Conservation (phyloP, 2,113 vertebrate genomes). For the Lagenorhynchus albirostris region DNA sequence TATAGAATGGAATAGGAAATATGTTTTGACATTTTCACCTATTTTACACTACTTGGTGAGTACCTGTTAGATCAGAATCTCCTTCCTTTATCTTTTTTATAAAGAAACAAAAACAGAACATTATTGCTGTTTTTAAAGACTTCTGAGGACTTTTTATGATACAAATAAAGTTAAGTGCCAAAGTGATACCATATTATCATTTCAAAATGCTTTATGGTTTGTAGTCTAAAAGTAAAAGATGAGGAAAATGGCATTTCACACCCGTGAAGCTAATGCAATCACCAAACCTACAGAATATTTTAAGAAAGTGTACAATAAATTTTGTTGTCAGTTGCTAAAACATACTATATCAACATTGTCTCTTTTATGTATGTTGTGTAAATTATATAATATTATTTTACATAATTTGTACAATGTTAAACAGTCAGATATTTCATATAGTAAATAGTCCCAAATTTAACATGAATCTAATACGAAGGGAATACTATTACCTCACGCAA, state of each 20-base stretch:
- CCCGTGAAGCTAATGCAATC: constrained; percentile 80
- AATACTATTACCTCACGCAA: not conserved
- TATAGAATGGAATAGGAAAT: constrained; percentile 62
- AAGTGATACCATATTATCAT: constrained; percentile 90
- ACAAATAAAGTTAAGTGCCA: constrained; percentile 89
- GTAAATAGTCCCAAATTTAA: not conserved
- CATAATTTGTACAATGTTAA: not conserved
- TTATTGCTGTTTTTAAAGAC: constrained; percentile 80
- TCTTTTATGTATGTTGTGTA: not conserved
- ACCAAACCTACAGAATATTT: constrained; percentile 73
- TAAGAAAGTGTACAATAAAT: constrained; percentile 79
- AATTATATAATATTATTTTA: not conserved
- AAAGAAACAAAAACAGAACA: constrained; percentile 32
- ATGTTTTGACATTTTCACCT: constrained; percentile 55
- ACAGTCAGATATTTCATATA: not conserved
- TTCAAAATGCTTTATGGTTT: constrained; percentile 93
- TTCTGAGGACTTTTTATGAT: constrained; percentile 88
- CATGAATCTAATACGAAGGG: not conserved
- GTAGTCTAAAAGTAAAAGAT: constrained; percentile 86
- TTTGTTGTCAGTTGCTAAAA: constrained; percentile 80
- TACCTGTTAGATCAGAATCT: constrained; percentile 72
- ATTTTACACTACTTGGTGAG: constrained; percentile 60
- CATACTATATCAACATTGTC: not conserved
- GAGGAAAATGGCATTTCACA: constrained; percentile 89
- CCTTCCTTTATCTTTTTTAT: not conserved